phyloP scores from a whole-genome alignment of 2,888 invertebrate species.

The Xestia ashworthii region DNA sequence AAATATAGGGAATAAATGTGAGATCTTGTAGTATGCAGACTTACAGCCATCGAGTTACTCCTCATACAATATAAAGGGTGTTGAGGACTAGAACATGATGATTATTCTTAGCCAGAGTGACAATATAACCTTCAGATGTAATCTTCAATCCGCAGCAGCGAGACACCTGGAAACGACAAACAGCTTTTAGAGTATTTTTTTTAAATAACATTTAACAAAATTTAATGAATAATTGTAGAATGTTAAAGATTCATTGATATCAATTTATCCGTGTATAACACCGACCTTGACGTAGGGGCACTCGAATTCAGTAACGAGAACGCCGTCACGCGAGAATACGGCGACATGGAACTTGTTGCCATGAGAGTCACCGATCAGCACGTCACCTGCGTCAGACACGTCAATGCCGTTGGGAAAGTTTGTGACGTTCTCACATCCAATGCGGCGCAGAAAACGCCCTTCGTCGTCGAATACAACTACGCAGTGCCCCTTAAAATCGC shows the following conservation, averaged over 20 bases:
- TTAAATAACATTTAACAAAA: background rate
- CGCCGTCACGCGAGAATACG: slow-evolving; percentile 97
- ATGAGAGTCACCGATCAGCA: slow-evolving; percentile 98
- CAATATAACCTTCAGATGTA: slow-evolving; percentile 98
- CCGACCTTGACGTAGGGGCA: slow-evolving; percentile 98
- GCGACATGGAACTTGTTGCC: slow-evolving; percentile 99
- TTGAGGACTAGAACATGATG: slow-evolving; percentile 99
- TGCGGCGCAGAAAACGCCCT: slow-evolving; percentile 97
- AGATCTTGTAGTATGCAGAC: slow-evolving; percentile 91
- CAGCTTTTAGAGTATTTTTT: background rate
- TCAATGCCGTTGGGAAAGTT: slow-evolving; percentile 99
- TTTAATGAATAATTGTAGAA: background rate
- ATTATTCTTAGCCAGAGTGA: slow-evolving; percentile 99
- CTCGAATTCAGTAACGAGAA: slow-evolving; percentile 97
- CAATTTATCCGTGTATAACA: slow-evolving; percentile 12
- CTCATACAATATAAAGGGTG: slow-evolving; percentile 97
- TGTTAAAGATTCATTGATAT: background rate
- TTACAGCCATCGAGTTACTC: slow-evolving; percentile 90
- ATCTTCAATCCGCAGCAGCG: slow-evolving; percentile 99
- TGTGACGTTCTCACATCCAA: slow-evolving; percentile 98
- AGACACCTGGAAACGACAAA: slow-evolving; percentile 93
- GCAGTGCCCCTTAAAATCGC: slow-evolving; percentile 99
- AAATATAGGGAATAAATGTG: slow-evolving; percentile 91
- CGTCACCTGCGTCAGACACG: slow-evolving; percentile 99
- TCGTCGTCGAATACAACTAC: slow-evolving; percentile 98